Base-by-base conservation (phyloP, 2,888 invertebrate species). In the Synergus gifuensis region DNA sequence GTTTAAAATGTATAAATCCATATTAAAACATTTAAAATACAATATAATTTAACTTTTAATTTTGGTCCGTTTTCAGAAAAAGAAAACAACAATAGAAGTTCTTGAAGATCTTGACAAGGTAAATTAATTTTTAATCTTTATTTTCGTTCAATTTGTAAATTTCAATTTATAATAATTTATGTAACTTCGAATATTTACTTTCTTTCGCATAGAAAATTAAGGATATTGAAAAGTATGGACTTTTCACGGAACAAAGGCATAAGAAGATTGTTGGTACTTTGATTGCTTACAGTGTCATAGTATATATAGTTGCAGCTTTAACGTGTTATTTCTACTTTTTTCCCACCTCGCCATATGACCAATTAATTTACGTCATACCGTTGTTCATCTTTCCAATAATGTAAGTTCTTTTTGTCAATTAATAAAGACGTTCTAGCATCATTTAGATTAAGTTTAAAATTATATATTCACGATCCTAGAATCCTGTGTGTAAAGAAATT, bases 231-330 rank as follows among this genome's bases (percentile, higher is more conserved):
- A 94, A 95, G 89, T 97, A 96, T 93, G 95, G 96, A 22, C 94
- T 95, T 77, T 95, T 94, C 89, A 98, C 97, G 36, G 96, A 98
- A 90, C 95, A 96, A 89, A 94, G 94, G 64, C 97, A 97, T 91
- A 97, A 96, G 90, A 95, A 95, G 76, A 95, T 98, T 83, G 96
- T 98, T 76, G 96, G 96, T 63, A 95, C 96, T 87, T 95, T 98
- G 77, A 94, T 96, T 49, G 91, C 96, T 54, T 94, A 95, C 85
- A 95, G 96, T 4, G 95, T 96, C 60, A 95, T 95, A 16, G 89
- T 96, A 4, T 96, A 96, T 87, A 94, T 97, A 66, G 89, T 96
- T 63, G 95, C 95, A 83, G 96, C 96, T 9, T 91, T 96, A 46
- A 89, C 96, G 44, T 96, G 97, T 91, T 98, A 96, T 90, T 96